A percentile compares a stretch with the other conserved stretches of the same genome.
Conservation (phyloP, 1,140 invertebrate genomes). For the Potamilus streckersoni region DNA sequence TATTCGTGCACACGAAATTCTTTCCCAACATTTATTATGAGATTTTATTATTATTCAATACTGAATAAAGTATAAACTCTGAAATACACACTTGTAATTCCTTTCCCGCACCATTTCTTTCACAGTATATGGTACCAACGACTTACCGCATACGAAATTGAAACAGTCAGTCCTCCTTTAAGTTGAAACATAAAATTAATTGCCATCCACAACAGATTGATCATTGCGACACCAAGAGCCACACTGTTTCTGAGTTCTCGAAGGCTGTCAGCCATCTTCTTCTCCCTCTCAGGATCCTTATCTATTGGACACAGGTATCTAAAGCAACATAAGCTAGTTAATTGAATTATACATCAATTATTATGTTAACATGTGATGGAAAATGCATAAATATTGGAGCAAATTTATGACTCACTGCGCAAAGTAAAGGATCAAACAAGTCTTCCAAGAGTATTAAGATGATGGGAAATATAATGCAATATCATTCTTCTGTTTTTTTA, state of each 20-base stretch:
- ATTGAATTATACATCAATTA: not conserved
- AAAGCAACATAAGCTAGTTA: not conserved
- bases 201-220: constrained; percentile 63
- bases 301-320: constrained; percentile 53
- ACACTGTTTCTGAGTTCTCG: constrained; percentile 53
- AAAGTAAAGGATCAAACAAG: too few species aligned
- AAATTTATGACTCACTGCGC: too few species aligned
- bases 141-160: constrained; percentile 22
- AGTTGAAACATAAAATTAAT: constrained; percentile 65
- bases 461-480: too few species aligned
- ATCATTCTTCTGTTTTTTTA: too few species aligned
- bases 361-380: not conserved
- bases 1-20: too few species aligned
- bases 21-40: too few species aligned
- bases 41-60: too few species aligned
- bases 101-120: too few species aligned
- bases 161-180: constrained; percentile 32
- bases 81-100: too few species aligned
- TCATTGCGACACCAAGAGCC: constrained; percentile 52
- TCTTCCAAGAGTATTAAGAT: too few species aligned
- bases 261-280: constrained; percentile 63
- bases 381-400: not conserved
- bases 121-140: too few species aligned
- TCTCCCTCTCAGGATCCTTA: constrained; percentile 35
- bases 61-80: too few species aligned